Evolutionary conservation across 2,888 invertebrate species (phyloP), one percentile per base, ranked within the genome.

Genomic region (Callinectes sapidus): DNA sequence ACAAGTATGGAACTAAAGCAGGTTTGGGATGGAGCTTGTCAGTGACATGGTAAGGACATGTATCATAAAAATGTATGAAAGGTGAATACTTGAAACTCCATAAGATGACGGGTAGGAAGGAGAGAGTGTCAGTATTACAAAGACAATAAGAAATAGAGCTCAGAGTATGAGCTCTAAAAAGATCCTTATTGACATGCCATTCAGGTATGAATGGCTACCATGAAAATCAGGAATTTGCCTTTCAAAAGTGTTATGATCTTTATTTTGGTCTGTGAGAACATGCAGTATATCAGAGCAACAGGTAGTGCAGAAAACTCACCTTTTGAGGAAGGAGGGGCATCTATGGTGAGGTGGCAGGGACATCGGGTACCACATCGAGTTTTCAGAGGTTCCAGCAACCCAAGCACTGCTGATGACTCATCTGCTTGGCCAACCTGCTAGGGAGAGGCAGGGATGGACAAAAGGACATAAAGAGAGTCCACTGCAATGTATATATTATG

Each of bases 391-490:
- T 85, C 66, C 66, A 93, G n/a, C 35, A 55, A 39, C 16, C 92
- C 92, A 77, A 93, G 85, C n/a, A 91, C 89, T 14, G 92, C 90
- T 13, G 91, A 91, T 1, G 89, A 61, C 88, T 88, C 91, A n/a
- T 93, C 92, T 32, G 92, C 92, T 32, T 93, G 91, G 35, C 92
- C 92, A 6, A 91, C 91, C 92, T 93, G 90, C 18, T 1, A 71
- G 28, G 71, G 28, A 71, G 28, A 1, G 28, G 28, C 14, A 32
- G 32, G 14, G 35, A 13, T 48, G 42, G 48, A 54, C 55, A 32
- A 18, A 48, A 28, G 42, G 2, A 23, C 55, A 87, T 14, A 87
- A 55, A n/a, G 48, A 39, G 13, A 28, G 13, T 16, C 42, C 55
- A 32, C 28, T 87, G 42, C 32, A 28, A 2, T 18, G 18, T 48